A percentile compares a stretch with the other conserved stretches of the same genome.
Conservation (phyloP, 2,113 vertebrate genomes). For the Phoenicopterus ruber region DNA sequence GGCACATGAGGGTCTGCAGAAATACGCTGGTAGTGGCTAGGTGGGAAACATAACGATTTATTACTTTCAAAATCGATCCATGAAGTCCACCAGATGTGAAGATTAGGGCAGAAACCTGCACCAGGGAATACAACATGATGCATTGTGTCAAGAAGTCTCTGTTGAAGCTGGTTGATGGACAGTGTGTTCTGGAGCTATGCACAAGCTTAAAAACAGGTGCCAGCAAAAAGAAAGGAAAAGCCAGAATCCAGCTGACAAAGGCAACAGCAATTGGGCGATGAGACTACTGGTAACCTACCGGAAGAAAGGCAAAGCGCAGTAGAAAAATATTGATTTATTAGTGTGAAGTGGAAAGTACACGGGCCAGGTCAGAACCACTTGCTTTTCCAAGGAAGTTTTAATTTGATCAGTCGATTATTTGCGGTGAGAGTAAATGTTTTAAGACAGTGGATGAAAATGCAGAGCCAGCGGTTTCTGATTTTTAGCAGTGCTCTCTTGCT, state of each 20-base stretch:
- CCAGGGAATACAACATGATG: not conserved
- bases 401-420: conserved; percentile 8
- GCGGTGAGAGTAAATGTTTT: not conserved
- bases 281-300: not conserved
- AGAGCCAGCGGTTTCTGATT: not conserved
- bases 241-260: conserved; percentile 28
- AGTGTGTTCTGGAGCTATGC: not conserved
- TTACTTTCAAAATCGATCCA: not conserved
- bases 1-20: not conserved
- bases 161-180: not conserved
- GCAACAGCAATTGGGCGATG: not conserved
- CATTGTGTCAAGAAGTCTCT: not conserved
- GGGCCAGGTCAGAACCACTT: not conserved
- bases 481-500: not conserved
- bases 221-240: conserved; percentile 28
- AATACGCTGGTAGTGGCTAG: not conserved
- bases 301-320: conserved; percentile 1
- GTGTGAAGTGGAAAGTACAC: not conserved
- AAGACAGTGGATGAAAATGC: not conserved
- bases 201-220: not conserved
- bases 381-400: not conserved
- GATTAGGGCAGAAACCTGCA: not conserved
- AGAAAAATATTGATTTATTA: conserved; percentile 23
- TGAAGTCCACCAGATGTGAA: not conserved
- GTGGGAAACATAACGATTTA: not conserved